Evolutionary conservation across 2,113 vertebrate species (phyloP), one percentile per base, ranked within the genome.

Genomic region (Syngnathus scovelli): DNA sequence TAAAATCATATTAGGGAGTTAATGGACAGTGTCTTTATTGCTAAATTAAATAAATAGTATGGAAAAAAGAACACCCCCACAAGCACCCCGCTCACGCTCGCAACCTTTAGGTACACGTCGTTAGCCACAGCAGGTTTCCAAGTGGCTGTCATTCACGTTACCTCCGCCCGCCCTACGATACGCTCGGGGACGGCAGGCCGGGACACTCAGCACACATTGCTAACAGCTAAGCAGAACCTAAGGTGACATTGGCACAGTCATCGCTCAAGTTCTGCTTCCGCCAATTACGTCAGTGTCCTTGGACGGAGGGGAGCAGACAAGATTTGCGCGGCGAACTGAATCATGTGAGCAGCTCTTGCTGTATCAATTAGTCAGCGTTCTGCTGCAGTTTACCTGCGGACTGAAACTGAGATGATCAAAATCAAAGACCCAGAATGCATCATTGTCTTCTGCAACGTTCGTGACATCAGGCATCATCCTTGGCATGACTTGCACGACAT

Each of bases 21-120:
- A 90, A 90, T 88, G 87, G 86, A 71, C 85, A 85, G 86, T 88
- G 86, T 78, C 84, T 87, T 86, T 86, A 89, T 88, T 84, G 83
- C 83, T 72, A 80, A 78, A 83, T 70, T 82, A 83, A 89, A 89
- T 88, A 84, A 88, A 87, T 86, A 83, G 86, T 11, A 89, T 87
- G 87, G 87, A 81, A 89, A 85, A 86, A 83, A 56, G 44, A 69
- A 84, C 81, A 79, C 84, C 80, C 82, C 72, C 70, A 82, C 41
- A 8, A 3, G 9, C 10, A 4, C 11, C 41, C 3, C 41, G 23
- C 66, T 56, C 66, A 68, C 36, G 36, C 39, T 46, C 38, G 74
- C 65, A 55, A 74, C 77, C 82, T 76, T 77, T 76, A 79, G 81
- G 75, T 70, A 64, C 79, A 77, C 79, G 64, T 83, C 82, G 83